Conservation (phyloP, 2,113 vertebrate genomes). For the Forbesichthys papilliferus region DNA sequence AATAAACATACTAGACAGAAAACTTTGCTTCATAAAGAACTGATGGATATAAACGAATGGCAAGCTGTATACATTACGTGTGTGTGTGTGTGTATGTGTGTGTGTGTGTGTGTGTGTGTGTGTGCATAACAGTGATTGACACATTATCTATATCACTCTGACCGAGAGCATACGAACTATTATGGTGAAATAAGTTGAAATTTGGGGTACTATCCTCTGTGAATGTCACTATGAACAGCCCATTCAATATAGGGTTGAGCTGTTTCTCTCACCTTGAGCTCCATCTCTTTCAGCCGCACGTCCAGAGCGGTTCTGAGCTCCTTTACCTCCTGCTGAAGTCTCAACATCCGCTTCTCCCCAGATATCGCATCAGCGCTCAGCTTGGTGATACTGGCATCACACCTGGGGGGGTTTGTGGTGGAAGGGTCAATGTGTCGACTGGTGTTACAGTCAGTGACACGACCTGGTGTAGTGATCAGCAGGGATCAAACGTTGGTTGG, state of each 20-base stretch:
- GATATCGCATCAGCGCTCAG: conserved; percentile 74
- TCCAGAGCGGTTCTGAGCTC: conserved; percentile 67
- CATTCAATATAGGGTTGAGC: neutral
- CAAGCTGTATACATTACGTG: neutral
- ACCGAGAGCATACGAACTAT: too few relatives aligned
- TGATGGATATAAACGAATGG: neutral
- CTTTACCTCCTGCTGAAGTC: conserved; percentile 71
- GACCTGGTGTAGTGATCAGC: neutral
- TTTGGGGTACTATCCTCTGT: neutral
- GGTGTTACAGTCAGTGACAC: neutral
- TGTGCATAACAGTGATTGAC: too few relatives aligned
- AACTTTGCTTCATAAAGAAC: neutral
- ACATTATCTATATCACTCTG: too few relatives aligned
- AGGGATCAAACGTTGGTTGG: neutral
- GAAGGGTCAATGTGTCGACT: conserved; percentile 9
- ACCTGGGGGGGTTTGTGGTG: conserved; percentile 67
- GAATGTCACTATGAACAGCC: neutral
- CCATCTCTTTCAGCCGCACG: conserved; percentile 66
- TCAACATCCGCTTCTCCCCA: conserved; percentile 64
- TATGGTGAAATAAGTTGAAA: neutral
- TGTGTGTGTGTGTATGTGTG: too few relatives aligned
- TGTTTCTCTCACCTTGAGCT: conserved; percentile 79
- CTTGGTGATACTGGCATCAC: conserved; percentile 82
- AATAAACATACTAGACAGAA: too few relatives aligned
- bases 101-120: too few relatives aligned